Evolutionary conservation across 2,113 vertebrate species (phyloP), one percentile per base, ranked within the genome.

Genomic region (Cathartes aura): DNA sequence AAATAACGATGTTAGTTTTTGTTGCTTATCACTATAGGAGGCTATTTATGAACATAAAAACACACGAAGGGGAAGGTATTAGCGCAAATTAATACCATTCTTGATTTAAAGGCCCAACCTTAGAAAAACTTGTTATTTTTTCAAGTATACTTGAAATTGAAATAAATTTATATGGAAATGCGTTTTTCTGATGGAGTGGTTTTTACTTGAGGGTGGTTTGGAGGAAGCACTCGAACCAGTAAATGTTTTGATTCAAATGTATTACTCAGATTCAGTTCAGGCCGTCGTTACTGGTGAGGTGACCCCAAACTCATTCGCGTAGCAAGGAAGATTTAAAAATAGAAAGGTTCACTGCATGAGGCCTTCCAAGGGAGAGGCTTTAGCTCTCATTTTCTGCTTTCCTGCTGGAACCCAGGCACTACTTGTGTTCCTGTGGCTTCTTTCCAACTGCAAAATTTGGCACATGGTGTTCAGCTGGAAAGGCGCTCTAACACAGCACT

Each of bases 321-420:
- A 63, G 94, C 5, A 59, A 50, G 89, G 15, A 30, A 23, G 56
- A n/a, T 67, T 42, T 87, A 85, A 94, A 96, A 95, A 93, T 87
- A 93, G 95, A 11, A 52, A 29, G 9, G 78, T 16, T 91, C 24
- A 5, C 73, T 79, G 86, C 62, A 1, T 8, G 81, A 12, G 87
- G 81, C 91, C 5, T 6, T 94, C 23, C 83, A 38, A 2, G 64
- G 94, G 50, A 67, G 84, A 82, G 81, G 76, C 70, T 72, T 19
- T 14, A 89, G 91, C 90, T 91, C 42, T 72, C 8, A 0, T 68
- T 90, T 67, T 86, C 66, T 79, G 82, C 82, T 76, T 30, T 47
- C 87, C 84, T 91, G 87, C 91, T 40, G 94, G 84, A 87, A 15
- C 59, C 47, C 81, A 24, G 92, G 94, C 89, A 50, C 66, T 67